Evolutionary conservation across 2,113 vertebrate species (phyloP), one percentile per base, ranked within the genome.

Genomic region (Cranoglanis bouderius): DNA sequence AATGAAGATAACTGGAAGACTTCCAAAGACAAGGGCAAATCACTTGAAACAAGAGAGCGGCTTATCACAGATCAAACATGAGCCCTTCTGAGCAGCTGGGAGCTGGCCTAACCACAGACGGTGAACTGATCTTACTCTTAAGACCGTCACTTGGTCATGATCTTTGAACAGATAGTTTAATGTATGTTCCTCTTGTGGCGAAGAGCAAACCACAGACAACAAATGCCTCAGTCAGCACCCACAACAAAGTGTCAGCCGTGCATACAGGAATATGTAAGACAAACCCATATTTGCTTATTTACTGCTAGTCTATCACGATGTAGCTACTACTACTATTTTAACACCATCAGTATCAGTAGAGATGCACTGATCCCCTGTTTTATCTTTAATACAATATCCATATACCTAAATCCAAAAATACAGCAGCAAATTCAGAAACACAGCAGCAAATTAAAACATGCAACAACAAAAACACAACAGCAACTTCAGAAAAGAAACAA

Each of bases 1-100:
- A 96, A 96, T 95, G 94, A 94, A 94, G 94, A 96, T 93, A 92
- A 88, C 91, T 96, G 96, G 95, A 93, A 88, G 61, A 6, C 0
- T 16, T 94, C 95, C 96, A 94, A 77, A 80, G 89, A 93, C 95
- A 92, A 95, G 94, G 93, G 95, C 67, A 86, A 88, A 82, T 75
- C 91, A 93, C 92, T 95, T 94, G 93, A 95, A 95, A 94, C 92
- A 92, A 93, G 93, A 93, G 86, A 86, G 87, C 51, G 57, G 86
- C 29, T 91, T 90, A 88, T 84, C 94, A 92, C 91, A 94, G 94
- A 94, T 96, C 93, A 94, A 95, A 94, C 92, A 84, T 94, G 88
- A 90, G 80, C 94, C 95, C 94, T 95, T 94, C 95, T 94, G 92
- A 93, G 93, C 93, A 94, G 92, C 92, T 90, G 90, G 92, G 83